A percentile compares a stretch with the other conserved stretches of the same genome.
These are phyloP conservation scores for Microcaecilia unicolor DNA, from an alignment of 2,797 vertebrate species.

Conservation along the genomic window DNA sequence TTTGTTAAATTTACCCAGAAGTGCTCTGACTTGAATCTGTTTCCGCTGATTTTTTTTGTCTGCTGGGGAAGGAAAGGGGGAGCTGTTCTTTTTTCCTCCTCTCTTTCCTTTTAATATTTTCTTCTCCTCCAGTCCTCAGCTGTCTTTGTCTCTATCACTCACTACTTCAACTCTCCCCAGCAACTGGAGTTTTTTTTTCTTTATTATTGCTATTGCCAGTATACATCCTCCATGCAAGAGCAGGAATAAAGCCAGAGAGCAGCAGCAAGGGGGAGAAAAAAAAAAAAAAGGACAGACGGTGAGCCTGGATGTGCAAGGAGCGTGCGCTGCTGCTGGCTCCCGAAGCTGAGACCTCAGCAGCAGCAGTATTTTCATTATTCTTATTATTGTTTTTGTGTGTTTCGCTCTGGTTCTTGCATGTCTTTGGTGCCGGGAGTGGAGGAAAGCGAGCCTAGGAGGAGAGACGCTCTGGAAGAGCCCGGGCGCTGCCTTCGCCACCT, in stretches of 20 bases:
- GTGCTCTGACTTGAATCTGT: conserved; percentile 34
- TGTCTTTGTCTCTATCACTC: conserved; percentile 49
- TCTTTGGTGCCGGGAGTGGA: conserved; percentile 5
- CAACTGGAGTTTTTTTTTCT: conserved; percentile 15
- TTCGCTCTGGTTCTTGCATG: conserved; percentile 21
- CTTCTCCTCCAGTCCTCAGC: conserved; percentile 22
- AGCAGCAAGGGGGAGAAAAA: too few species aligned
- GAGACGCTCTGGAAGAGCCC: conserved; percentile 4
- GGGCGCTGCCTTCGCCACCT: conserved; percentile 52
- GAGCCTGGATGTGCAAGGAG: too few species aligned
- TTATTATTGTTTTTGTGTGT: too few species aligned
- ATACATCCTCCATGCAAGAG: too few species aligned
- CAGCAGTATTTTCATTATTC: conserved; percentile 11
- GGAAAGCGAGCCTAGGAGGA: neutral
- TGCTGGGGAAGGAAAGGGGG: too few species aligned
- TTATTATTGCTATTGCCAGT: too few species aligned
- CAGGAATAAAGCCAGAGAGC: too few species aligned
- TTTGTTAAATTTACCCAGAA: conserved; percentile 27
- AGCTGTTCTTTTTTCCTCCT: conserved; percentile 31
- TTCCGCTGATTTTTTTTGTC: too few species aligned
- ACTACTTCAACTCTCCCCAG: conserved; percentile 6
- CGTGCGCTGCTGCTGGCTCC: conserved; percentile 5
- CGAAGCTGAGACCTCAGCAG: conserved; percentile 10
- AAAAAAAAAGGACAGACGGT: neutral
- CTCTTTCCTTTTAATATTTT: conserved; percentile 18